Base-by-base conservation (phyloP, 2,888 invertebrate genomes). In the Yponomeuta plumbellus region DNA sequence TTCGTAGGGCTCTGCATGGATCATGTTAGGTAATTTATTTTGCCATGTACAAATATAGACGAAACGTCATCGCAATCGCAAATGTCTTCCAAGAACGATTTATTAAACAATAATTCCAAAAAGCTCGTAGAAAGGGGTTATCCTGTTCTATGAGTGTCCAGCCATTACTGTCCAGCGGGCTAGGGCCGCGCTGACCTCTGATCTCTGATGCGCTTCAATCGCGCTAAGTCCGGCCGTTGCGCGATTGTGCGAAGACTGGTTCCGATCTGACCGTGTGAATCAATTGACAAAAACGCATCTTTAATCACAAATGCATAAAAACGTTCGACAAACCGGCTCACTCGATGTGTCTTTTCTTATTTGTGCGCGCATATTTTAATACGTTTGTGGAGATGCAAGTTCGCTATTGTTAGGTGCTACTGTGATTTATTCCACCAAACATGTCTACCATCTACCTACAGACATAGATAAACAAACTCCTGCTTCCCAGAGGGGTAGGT, bases 241-340 rank as follows among this genome's bases (percentile, higher is more conserved):
- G 75, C 78, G 77, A 80, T 80, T 80, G 79, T 81, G 80, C 83
- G 69, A 77, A 78, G 80, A 84, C 85, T 77, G 80, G 85, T 86
- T 85, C 68, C 70, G 68, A 75, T 76, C 66, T 71, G 73, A 74
- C 73, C 78, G 80, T 81, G 79, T 83, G 80, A 83, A 83, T 83
- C 76, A 70, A 82, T 81, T 74, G 71, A 79, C 80, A 76, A 75
- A 75, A 73, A 72, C 75, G 71, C 69, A 72, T 70, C 71, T 69
- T 68, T 69, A 65, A 69, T 67, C 67, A 68, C 61, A 66, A 65
- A 64, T 44, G 64, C 26, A 66, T 58, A 68, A 67, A 66, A 59
- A n/a, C 34, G 39, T 66, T 40, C 58, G 64, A 52, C 67, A 71
- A 80, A 80, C 80, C 77, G 78, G 79, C 34, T 34, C 34, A 39